Evolutionary conservation across 2,113 vertebrate species (phyloP), one percentile per base, ranked within the genome.

Genomic region (Glareola pratincola): DNA sequence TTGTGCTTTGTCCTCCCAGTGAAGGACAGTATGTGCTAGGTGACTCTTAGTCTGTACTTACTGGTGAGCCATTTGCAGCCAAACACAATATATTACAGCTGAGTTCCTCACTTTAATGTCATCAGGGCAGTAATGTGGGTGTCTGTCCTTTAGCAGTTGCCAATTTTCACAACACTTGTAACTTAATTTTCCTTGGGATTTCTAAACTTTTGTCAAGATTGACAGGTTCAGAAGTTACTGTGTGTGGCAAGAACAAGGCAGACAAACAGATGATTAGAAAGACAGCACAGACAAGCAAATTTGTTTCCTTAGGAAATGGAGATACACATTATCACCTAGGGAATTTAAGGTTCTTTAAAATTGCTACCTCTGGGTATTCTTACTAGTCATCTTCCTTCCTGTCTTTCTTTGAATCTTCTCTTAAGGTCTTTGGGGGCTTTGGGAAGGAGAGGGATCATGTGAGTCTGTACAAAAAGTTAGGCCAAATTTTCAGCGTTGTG

Each of bases 251-350:
- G 64, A 50, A 68, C 39, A 71, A 87, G 57, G 69, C 77, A 75
- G 77, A 81, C 73, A 82, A 91, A 91, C 48, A 71, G 85, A 86
- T 94, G 66, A 94, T 96, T 93, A 85, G 85, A 96, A 96, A 96
- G 93, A 94, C 91, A 97, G 92, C 62, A 79, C 57, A 96, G 90
- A 94, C 77, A 88, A 8, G 9, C 94, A 90, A 95, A 90, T 47
- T 81, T 78, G 14, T 93, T 97, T 94, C 93, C 90, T 87, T 88
- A 85, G 96, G 94, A 96, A 96, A 92, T 66, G 45, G 85, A 88
- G 69, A 36, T 82, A 45, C 30, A 41, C 69, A 87, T 91, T 90
- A 59, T 85, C 78, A 36, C 87, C 48, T 43, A 41, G 87, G 66
- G 94, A 82, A 79, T 90, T 79, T 68, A 93, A 0, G 7, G 30